Conservation (phyloP, 2,113 vertebrate genomes). For the Anolis sagrei region DNA sequence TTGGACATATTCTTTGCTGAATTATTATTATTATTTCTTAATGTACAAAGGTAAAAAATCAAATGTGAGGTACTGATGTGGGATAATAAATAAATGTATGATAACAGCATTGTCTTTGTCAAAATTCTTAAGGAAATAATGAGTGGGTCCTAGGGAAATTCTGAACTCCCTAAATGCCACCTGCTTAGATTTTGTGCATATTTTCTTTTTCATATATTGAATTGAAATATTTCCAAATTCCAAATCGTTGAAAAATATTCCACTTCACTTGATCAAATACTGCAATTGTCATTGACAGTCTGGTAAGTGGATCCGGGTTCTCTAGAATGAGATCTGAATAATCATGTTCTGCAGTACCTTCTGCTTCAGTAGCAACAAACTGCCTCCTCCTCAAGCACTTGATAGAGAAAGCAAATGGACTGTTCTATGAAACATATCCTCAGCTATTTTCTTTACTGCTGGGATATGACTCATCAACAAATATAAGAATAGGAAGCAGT, state of each 20-base stretch:
- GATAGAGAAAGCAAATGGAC: background rate
- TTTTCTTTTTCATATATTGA: background rate
- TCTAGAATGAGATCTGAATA: background rate
- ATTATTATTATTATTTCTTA: too few relatives aligned
- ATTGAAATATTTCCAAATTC: background rate
- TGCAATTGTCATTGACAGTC: background rate
- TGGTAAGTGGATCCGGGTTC: background rate
- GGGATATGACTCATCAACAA: constrained; percentile 7
- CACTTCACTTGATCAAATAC: background rate
- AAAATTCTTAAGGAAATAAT: too few relatives aligned
- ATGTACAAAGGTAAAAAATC: background rate
- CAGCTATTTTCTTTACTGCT: background rate
- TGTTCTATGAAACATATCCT: background rate
- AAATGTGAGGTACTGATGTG: background rate
- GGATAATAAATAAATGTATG: background rate
- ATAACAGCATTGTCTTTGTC: background rate
- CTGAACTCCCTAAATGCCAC: background rate
- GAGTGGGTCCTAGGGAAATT: background rate
- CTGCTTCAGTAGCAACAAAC: background rate
- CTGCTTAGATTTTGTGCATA: too few relatives aligned
- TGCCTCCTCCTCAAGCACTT: background rate
- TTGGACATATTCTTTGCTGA: too few relatives aligned
- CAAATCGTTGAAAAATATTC: background rate
- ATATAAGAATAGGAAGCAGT: background rate
- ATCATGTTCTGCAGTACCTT: background rate